Conservation (phyloP, 2,888 invertebrate genomes). For the Drosophila hamatofila region DNA sequence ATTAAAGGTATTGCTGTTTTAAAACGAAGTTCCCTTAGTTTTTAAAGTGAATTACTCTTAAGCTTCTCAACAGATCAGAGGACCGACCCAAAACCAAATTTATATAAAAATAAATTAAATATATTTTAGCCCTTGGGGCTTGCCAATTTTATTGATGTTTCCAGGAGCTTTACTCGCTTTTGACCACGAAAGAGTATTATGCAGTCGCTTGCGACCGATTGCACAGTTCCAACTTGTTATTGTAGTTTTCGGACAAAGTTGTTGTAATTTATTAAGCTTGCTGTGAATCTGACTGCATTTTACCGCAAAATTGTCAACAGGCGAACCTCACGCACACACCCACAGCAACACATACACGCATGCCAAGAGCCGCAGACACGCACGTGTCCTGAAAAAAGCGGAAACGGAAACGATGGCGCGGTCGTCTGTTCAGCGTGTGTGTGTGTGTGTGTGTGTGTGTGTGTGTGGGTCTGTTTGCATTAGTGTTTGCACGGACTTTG, state of each 20-base stretch:
- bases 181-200: not conserved
- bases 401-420: constrained; percentile 67
- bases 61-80: no score
- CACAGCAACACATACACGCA: constrained; percentile 1
- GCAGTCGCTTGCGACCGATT: not conserved
- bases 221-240: not conserved
- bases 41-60: no score
- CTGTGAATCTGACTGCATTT: constrained; percentile 58
- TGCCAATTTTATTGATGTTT: not conserved
- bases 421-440: constrained; percentile 25
- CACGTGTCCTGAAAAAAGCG: constrained; percentile 61
- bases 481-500: constrained; percentile 55
- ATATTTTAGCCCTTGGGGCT: no score
- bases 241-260: constrained; percentile 18
- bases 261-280: constrained; percentile 49
- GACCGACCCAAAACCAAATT: no score
- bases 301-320: constrained; percentile 67
- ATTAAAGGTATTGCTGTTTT: no score
- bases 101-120: no score
- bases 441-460: not conserved
- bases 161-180: not conserved
- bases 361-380: constrained; percentile 48
- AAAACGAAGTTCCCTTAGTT: no score
- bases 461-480: constrained; percentile 34
- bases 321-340: constrained; percentile 28